Base-by-base conservation (phyloP, 2,113 vertebrate species). In the Myodes glareolus region DNA sequence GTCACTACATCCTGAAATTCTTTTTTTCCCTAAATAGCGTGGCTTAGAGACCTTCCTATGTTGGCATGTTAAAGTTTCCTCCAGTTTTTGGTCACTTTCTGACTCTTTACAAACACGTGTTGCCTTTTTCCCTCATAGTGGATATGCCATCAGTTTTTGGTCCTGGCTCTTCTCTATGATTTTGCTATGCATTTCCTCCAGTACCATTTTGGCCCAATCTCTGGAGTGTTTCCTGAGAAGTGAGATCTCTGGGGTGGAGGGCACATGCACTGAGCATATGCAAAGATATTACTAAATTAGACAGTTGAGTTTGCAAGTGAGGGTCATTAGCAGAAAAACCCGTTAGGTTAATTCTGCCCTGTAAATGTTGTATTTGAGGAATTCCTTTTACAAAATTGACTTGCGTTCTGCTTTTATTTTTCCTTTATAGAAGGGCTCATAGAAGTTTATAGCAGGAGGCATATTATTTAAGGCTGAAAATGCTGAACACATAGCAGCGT, bases 301-400 rank as follows among this genome's bases (percentile, higher is more conserved):
- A 80, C 68, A 70, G 72, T 73, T 96, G 80, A 76, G 89, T 94
- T 94, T 94, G 67, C 82, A 90, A 94, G 90, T 39, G 67, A 87
- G 87, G 91, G 87, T 89, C 86, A 72, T 73, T 93, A 91, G 92
- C 63, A 96, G 89, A 81, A 91, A 81, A 92, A 94, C 76, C 85
- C 47, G 88, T 94, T 91, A 76, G 93, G 42, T 89, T 70, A 89
- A 94, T 77, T 86, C 67, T 82, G 55, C 58, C 9, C 36, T 63
- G 58, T 45, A 93, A 94, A 82, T 91, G 82, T 90, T 90, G 39
- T 72, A 92, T 93, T 95, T 96, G 88, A 94, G 36, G 81, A 92
- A 84, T 78, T 95, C 84, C 70, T 47, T 93, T 94, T 88, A 92
- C 94, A 77, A 95, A 94, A 67, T 85, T 93, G 88, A 73, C 85